phyloP scores from a whole-genome alignment of 2,888 invertebrate genomes.

The Myopa testacea region DNA sequence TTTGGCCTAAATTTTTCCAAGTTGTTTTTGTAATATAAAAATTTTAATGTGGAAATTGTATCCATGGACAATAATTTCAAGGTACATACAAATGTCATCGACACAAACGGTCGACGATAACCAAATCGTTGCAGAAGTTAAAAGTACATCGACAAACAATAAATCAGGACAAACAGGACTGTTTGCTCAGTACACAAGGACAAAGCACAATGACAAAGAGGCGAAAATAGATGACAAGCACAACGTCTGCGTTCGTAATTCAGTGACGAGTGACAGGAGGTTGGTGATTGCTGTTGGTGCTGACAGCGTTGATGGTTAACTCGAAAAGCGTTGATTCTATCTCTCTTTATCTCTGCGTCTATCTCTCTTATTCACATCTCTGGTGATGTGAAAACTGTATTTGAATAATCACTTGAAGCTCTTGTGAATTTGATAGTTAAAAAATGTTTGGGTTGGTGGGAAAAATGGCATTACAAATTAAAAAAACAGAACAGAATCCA shows the following conservation, averaged over 20 bases:
- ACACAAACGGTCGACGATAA: slow-evolving; percentile 4
- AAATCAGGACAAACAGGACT: slow-evolving; percentile 16
- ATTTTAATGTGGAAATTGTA: neutral
- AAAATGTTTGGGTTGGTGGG: too few species aligned
- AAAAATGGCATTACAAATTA: too few species aligned
- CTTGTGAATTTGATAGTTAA: too few species aligned
- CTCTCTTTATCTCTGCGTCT: neutral
- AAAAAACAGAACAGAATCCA: too few species aligned
- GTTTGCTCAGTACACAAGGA: slow-evolving; percentile 24
- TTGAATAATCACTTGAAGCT: too few species aligned
- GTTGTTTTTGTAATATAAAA: neutral
- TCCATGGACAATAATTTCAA: too few species aligned
- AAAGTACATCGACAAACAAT: slow-evolving; percentile 35
- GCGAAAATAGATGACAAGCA: neutral
- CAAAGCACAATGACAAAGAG: slow-evolving; percentile 4
- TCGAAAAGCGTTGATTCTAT: neutral
- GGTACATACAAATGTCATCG: neutral
- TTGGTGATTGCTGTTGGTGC: slow-evolving; percentile 2
- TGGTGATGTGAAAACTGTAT: too few species aligned
- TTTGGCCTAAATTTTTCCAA: too few species aligned
- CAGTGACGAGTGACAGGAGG: slow-evolving; percentile 11
- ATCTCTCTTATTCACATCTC: too few species aligned
- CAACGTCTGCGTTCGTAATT: neutral
- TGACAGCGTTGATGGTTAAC: slow-evolving; percentile 18
- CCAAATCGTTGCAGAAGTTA: slow-evolving; percentile 23